These are phyloP conservation scores for Ochropleura leucogaster DNA, from an alignment of 2,888 invertebrate genomes.

Conservation along the genomic window DNA sequence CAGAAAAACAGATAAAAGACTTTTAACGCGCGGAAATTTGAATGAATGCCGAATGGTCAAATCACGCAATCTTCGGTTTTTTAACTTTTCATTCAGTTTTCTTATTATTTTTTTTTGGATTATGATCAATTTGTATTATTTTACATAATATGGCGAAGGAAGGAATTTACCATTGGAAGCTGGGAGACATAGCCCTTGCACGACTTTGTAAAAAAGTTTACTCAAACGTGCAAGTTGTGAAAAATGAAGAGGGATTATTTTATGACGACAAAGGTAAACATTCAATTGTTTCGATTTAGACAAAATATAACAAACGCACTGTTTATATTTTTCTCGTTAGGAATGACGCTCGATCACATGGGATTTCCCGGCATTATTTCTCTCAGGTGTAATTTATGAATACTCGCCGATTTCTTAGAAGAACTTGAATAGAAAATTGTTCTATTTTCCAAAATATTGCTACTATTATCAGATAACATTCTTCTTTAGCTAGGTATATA, in stretches of 20 bases:
- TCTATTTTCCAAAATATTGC: constrained; percentile 25
- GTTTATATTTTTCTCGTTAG: constrained; percentile 44
- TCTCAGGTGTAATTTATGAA: constrained; percentile 53
- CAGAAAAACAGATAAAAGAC: neutral
- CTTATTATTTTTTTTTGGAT: neutral
- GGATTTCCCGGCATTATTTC: constrained; percentile 43
- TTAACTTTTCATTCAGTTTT: constrained; percentile 18
- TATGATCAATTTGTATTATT: constrained; percentile 1
- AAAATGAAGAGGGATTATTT: constrained; percentile 85
- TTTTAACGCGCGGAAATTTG: constrained; percentile 55
- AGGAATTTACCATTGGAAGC: constrained; percentile 84
- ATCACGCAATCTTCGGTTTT: neutral
- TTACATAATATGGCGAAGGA: constrained; percentile 59
- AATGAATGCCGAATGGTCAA: constrained; percentile 51
- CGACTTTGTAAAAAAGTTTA: constrained; percentile 83
- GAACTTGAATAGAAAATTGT: constrained; percentile 45
- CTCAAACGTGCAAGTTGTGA: constrained; percentile 84
- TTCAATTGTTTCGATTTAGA: constrained; percentile 49
- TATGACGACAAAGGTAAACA: constrained; percentile 83
- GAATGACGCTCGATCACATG: constrained; percentile 19
- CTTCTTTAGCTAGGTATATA: neutral
- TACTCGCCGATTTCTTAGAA: constrained; percentile 43
- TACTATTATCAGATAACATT: constrained; percentile 34
- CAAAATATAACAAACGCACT: constrained; percentile 34
- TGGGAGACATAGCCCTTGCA: constrained; percentile 85